Percentiles rank a stretch among this genome's conserved stretches.
phyloP scores from a whole-genome alignment of 2,888 invertebrate species.

The Rutpela maculata region DNA sequence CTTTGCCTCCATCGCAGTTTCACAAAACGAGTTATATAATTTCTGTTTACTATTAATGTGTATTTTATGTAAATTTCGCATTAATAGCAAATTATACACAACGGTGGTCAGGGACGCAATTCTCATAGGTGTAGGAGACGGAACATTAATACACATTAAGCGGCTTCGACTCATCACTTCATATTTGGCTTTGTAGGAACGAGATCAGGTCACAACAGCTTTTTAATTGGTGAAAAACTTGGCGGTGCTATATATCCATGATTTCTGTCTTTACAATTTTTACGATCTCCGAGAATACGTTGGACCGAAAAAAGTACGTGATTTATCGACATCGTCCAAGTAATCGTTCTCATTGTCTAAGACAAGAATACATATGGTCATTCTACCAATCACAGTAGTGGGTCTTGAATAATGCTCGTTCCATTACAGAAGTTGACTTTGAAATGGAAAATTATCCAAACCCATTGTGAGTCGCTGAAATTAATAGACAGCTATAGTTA shows the following conservation, averaged over 20 bases:
- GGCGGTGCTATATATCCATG: slow-evolving; percentile 6
- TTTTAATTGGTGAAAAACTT: slow-evolving; percentile 3
- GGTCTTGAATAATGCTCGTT: neutral
- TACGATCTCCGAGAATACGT: neutral
- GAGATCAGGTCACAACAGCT: neutral
- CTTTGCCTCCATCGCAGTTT: too few species aligned
- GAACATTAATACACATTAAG: neutral
- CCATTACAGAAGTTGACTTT: neutral
- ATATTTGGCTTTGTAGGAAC: neutral
- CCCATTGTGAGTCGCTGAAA: slow-evolving; percentile 2
- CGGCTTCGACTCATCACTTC: neutral
- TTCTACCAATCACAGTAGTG: neutral
- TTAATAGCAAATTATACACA: neutral
- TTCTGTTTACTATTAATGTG: too few species aligned
- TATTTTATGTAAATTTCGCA: too few species aligned
- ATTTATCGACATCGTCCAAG: neutral
- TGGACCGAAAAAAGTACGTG: slow-evolving; percentile 3
- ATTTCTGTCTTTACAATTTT: neutral
- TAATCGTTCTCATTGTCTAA: slow-evolving; percentile 4
- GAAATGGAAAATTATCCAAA: slow-evolving; percentile 1
- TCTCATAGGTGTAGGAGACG: neutral
- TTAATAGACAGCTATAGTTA: neutral
- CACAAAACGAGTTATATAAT: too few species aligned
- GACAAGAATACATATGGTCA: slow-evolving; percentile 3
- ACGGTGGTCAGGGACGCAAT: neutral